phyloP scores from a whole-genome alignment of 1,140 invertebrate genomes.

The Eufriesea mexicana region DNA sequence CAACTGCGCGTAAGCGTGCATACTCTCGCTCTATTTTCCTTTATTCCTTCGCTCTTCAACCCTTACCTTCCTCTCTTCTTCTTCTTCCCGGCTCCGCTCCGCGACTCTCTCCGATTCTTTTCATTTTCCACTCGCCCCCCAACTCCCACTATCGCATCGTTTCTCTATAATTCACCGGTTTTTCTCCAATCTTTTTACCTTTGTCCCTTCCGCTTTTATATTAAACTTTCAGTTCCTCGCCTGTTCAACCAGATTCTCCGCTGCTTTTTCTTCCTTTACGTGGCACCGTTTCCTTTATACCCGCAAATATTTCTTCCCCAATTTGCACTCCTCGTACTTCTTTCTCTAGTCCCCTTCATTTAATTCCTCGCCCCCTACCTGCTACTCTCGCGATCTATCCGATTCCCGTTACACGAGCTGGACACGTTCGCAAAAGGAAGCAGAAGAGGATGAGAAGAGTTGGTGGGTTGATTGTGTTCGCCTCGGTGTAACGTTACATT shows the following conservation, averaged over 20 bases:
- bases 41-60: background rate
- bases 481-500: background rate
- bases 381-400: background rate
- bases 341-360: background rate
- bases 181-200: background rate
- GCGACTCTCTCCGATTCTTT: background rate
- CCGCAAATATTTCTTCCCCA: background rate
- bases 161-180: background rate
- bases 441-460: too few relatives aligned
- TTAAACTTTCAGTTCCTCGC: background rate
- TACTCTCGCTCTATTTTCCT: background rate
- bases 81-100: background rate
- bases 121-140: too few relatives aligned
- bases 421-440: background rate
- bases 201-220: background rate
- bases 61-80: background rate
- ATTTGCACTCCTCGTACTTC: background rate
- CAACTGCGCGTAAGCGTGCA: slow-evolving; percentile 3
- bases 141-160: background rate
- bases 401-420: background rate
- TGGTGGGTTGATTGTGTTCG: background rate
- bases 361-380: too few relatives aligned
- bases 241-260: background rate
- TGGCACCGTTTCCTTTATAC: background rate
- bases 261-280: background rate